Evolutionary conservation across 2,113 vertebrate genomes (phyloP), one percentile per base, ranked within the genome.

Genomic region (Sterrhoptilus dennistouni): DNA sequence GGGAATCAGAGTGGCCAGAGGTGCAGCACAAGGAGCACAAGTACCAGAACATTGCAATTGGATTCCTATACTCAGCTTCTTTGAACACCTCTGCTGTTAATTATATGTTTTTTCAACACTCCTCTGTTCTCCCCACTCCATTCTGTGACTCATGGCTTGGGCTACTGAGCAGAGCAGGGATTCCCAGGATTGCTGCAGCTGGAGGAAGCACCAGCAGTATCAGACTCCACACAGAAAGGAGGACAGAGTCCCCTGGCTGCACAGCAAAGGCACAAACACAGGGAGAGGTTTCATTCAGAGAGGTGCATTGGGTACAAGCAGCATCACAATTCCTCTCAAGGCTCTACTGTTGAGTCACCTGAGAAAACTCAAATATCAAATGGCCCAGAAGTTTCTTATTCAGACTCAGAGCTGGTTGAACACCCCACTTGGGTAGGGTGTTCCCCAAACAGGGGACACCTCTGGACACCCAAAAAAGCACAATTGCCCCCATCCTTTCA

Each of bases 391-490:
- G 16, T 9, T 59, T 38, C 45, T 76, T 19, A 7, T 31, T 83
- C 59, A 35, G 38, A 12, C 31, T 84, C 89, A 8, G 56, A 45
- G 25, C 21, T 56, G 54, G 44, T 4, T 60, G 79, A 69, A 31
- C 33, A 35, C 13, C 36, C 17, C 28, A 8, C 12, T 2, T 2
- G 1, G 9, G 23, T n/a, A 47, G 6, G 6, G 4, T 8, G 11
- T 9, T n/a, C 27, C 63, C 29, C 45, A 19, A 23, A 8, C 0
- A 7, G 7, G 38, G 38, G 38, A 38, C 38, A 38, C 38, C 38
- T 38, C 38, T 38, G 5, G n/a, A 49, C 33, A 29, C 12, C 29
- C 7, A 11, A 21, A 59, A 90, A 36, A 79, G 19, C 21, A 11
- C 63, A 76, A 9, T 57, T 68, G 14, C 35, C 5, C 11, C 11